Base-by-base conservation (phyloP, 1,140 invertebrate genomes). In the Uloborus diversus region DNA sequence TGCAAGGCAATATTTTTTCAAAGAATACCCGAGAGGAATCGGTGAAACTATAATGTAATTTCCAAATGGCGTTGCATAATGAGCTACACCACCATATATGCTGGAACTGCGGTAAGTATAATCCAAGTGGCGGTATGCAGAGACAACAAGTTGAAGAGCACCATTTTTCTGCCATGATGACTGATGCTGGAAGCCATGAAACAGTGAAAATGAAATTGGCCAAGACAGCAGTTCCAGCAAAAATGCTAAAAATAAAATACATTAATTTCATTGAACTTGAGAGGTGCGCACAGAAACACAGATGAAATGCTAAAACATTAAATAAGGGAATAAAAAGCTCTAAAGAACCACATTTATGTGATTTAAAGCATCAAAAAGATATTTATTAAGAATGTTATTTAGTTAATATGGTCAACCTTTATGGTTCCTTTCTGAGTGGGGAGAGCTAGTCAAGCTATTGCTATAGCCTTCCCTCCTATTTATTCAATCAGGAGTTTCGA, bases 121-220 rank as follows among this genome's bases (percentile, higher is more conserved):
- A 47, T 4, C 84, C 83, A 49, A 84, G 80, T 11, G 85, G 83
- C 9, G 85, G 84, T 28, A 84, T 83, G 66, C 83, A 84, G 5
- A 84, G 73, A 80, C 85, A 87, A 82, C 85, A 87, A 49, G 85
- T 86, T 51, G 79, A 82, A 27, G 86, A 86, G 81, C 80, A 83
- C 85, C 85, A 89, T 83, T 89, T 88, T 80, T 92, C 92, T 78
- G 91, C 89, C 25, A 94, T 87, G 7, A 94, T 90, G 27, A 96
- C 90, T 78, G 91, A 90, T 0, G 94, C 94, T 59, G 96, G 96
- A 82, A 97, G 89, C 94, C 94, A 96, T 3, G 93, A 93, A 13
- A 96, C 88, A 91, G 96, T 96, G 28, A 98, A 86, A 14, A 96
- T 84, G 86, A 96, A 97, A 87, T 97, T 96, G 20, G 92, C 91